Conservation (phyloP, 2,113 vertebrate species). For the Motacilla alba region DNA sequence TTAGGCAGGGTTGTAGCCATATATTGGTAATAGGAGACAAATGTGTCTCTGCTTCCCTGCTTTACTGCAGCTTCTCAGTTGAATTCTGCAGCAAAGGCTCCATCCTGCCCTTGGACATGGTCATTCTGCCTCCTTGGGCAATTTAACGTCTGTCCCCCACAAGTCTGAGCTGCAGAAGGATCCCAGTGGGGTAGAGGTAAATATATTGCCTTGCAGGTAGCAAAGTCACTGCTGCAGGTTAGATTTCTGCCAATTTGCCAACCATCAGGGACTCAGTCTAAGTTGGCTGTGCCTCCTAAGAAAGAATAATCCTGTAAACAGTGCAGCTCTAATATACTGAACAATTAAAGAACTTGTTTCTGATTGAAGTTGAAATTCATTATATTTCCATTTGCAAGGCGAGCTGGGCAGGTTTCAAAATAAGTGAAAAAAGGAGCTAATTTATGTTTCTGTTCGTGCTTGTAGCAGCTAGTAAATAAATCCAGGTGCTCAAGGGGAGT, state of each 20-base stretch:
- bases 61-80: background rate
- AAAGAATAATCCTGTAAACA: background rate
- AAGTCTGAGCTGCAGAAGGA: background rate
- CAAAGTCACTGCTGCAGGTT: background rate
- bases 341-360: background rate
- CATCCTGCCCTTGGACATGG: background rate
- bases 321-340: background rate
- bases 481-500: background rate
- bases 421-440: background rate
- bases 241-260: background rate
- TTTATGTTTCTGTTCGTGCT: slow-evolving; percentile 2
- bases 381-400: background rate
- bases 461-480: background rate
- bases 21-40: background rate
- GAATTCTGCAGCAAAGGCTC: background rate
- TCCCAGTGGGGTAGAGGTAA: background rate
- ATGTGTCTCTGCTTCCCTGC: rapidly evolving
- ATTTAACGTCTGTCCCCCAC: background rate
- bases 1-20: background rate
- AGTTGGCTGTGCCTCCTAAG: background rate
- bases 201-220: background rate
- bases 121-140: background rate
- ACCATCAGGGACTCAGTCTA: background rate
- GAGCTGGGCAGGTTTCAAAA: background rate
- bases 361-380: background rate